Evolutionary conservation across 2,113 vertebrate species (phyloP).

Genomic region (Stigmatopora nigra): DNA sequence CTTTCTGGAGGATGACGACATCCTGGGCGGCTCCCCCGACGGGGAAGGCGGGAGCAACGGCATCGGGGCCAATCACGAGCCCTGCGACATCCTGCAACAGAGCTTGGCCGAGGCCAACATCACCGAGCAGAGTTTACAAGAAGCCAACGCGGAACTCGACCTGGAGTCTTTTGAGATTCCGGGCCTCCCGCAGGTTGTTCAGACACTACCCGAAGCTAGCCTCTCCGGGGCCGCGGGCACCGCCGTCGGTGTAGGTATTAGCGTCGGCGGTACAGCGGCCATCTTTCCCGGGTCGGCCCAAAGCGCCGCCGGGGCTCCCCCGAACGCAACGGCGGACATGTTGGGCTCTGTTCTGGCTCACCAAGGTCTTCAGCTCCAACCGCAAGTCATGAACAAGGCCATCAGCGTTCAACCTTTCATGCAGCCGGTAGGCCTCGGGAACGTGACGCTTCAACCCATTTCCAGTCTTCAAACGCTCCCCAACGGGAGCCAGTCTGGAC

Average conservation of each 20-base stretch:
- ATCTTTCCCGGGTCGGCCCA: constrained; percentile 73
- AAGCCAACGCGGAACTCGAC: constrained; percentile 89
- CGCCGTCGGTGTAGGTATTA: constrained; percentile 65
- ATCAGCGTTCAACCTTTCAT: constrained; percentile 91
- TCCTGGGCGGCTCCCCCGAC: constrained; percentile 78
- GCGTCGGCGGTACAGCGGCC: constrained; percentile 68
- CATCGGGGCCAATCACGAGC: constrained; percentile 74
- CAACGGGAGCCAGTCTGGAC: constrained; percentile 82
- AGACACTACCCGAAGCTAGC: constrained; percentile 78
- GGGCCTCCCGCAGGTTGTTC: constrained; percentile 79
- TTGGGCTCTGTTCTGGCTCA: constrained; percentile 84
- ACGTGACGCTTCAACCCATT: constrained; percentile 90
- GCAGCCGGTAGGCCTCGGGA: constrained; percentile 86
- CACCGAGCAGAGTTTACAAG: constrained; percentile 90
- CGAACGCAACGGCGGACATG: constrained; percentile 73
- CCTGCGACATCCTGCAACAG: constrained; percentile 96
- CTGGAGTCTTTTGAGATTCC: constrained; percentile 87
- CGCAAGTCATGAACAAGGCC: constrained; percentile 90
- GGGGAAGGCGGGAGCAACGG: constrained; percentile 68
- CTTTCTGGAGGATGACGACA: constrained; percentile 91
- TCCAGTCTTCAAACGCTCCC: constrained; percentile 83
- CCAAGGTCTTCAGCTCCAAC: constrained; percentile 81
- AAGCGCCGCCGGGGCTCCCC: constrained; percentile 53
- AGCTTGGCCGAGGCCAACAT: constrained; percentile 96
- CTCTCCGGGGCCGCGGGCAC: constrained; percentile 59